Percentiles rank a stretch among this genome's conserved stretches.
These are phyloP conservation scores for Sarcophaga caerulescens DNA, from an alignment of 2,888 invertebrate species.

Conservation along the genomic window DNA sequence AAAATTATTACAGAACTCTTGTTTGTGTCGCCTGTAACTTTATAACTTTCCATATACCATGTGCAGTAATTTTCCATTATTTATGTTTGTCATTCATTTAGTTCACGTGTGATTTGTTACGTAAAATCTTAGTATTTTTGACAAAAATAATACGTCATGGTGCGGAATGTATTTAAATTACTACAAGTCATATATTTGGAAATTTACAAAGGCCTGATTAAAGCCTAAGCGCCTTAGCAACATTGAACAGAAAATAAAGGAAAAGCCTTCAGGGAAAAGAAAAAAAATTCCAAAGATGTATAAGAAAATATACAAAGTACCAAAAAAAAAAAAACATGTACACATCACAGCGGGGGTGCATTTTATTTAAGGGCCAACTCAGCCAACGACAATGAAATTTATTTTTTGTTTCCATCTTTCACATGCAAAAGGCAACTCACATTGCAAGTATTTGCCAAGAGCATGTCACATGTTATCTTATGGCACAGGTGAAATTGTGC, in stretches of 20 bases:
- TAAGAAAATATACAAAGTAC: constrained; percentile 25
- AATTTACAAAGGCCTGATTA: constrained; percentile 12
- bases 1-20: not conserved
- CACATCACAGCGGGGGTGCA: constrained; percentile 48
- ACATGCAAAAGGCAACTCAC: constrained; percentile 2
- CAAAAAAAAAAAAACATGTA: constrained; percentile 35
- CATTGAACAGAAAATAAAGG: not conserved
- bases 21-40: not conserved
- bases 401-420: not conserved
- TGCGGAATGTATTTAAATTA: not conserved
- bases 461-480: constrained; percentile 18
- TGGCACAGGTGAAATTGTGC: constrained; percentile 56
- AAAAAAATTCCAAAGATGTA: constrained; percentile 12
- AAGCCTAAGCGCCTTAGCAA: constrained; percentile 40
- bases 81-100: constrained; percentile 14
- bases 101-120: constrained; percentile 1
- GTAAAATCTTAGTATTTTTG: not conserved
- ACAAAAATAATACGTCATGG: constrained; percentile 8
- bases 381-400: constrained; percentile 7
- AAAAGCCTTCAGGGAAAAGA: constrained; percentile 28
- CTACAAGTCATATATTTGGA: constrained; percentile 36
- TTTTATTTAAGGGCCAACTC: constrained; percentile 38
- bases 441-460: not conserved
- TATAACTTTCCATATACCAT: not conserved
- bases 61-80: not conserved